A percentile compares a stretch with the other conserved stretches of the same genome.
phyloP scores from a whole-genome alignment of 2,888 invertebrate genomes.

The Lacanobia oleracea region DNA sequence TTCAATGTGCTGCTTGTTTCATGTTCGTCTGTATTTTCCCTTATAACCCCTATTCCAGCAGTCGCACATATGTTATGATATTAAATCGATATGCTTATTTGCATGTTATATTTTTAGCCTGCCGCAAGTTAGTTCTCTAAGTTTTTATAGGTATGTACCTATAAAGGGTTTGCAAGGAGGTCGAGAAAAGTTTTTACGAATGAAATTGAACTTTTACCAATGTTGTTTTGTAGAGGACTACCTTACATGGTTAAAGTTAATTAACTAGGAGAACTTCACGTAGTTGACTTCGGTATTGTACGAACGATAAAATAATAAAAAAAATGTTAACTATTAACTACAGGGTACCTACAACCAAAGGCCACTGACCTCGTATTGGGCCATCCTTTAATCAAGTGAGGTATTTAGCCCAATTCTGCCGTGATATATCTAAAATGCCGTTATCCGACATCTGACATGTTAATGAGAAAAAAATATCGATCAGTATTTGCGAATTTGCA shows the following conservation, averaged over 20 bases:
- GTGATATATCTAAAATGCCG: too few species aligned
- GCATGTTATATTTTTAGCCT: constrained; percentile 37
- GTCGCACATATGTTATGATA: constrained; percentile 8
- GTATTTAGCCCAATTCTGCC: too few species aligned
- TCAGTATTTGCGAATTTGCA: too few species aligned
- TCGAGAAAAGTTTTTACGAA: background rate
- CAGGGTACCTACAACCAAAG: too few species aligned
- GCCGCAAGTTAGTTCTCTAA: constrained; percentile 8
- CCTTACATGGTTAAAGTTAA: background rate
- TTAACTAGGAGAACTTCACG: background rate
- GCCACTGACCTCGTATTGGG: too few species aligned
- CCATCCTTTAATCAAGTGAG: too few species aligned
- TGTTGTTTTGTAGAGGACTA: background rate
- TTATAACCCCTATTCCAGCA: background rate
- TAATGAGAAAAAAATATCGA: too few species aligned
- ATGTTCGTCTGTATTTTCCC: background rate
- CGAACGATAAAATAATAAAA: too few species aligned
- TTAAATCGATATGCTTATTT: constrained; percentile 33
- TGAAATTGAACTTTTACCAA: background rate
- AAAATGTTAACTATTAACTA: too few species aligned
- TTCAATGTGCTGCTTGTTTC: constrained; percentile 1
- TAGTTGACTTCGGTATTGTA: background rate
- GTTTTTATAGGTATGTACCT: constrained; percentile 10
- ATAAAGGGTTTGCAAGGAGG: background rate
- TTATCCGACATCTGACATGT: too few species aligned